Conservation (phyloP, 2,113 vertebrate genomes). For the Toxotes jaculatrix region DNA sequence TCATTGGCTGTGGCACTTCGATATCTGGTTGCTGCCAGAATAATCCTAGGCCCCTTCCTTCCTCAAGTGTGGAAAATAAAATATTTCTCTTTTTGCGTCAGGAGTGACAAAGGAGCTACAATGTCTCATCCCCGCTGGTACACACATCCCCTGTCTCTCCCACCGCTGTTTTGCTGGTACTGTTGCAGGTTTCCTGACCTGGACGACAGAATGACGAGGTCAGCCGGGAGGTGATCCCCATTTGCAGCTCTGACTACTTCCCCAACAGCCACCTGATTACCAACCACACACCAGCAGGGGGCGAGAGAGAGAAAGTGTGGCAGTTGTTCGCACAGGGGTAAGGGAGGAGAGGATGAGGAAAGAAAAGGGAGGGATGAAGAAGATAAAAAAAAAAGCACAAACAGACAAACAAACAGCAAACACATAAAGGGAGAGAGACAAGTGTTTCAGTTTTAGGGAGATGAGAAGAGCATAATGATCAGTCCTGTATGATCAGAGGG, state of each 20-base stretch:
- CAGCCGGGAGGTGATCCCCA: constrained; percentile 98
- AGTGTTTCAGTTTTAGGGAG: constrained; percentile 86
- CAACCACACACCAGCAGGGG: constrained; percentile 89
- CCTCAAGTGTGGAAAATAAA: constrained; percentile 29
- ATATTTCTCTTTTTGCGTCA: constrained; percentile 12
- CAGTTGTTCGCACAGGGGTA: constrained; percentile 67
- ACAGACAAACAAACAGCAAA: constrained; percentile 55
- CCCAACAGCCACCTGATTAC: constrained; percentile 95
- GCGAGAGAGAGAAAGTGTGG: constrained; percentile 79
- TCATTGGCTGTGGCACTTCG: constrained; percentile 5
- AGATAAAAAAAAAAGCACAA: constrained; percentile 22
- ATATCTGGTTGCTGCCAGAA: constrained; percentile 33
- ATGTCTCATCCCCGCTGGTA: constrained; percentile 5
- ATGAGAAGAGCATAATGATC: constrained; percentile 84
- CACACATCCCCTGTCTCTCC: constrained; percentile 73
- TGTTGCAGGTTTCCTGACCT: constrained; percentile 91
- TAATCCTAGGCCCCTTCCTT: constrained; percentile 27
- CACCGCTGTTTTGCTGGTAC: constrained; percentile 79
- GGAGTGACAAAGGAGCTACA: constrained; percentile 34
- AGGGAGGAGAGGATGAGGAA: constrained; percentile 37
- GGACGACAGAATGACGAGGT: constrained; percentile 99
- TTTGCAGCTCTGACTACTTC: constrained; percentile 99
- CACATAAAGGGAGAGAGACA: constrained; percentile 81
- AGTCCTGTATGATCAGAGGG: constrained; percentile 82
- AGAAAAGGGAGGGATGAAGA: constrained; percentile 36